phyloP scores from a whole-genome alignment of 1,140 invertebrate species.

The Centruroides sculpturatus region DNA sequence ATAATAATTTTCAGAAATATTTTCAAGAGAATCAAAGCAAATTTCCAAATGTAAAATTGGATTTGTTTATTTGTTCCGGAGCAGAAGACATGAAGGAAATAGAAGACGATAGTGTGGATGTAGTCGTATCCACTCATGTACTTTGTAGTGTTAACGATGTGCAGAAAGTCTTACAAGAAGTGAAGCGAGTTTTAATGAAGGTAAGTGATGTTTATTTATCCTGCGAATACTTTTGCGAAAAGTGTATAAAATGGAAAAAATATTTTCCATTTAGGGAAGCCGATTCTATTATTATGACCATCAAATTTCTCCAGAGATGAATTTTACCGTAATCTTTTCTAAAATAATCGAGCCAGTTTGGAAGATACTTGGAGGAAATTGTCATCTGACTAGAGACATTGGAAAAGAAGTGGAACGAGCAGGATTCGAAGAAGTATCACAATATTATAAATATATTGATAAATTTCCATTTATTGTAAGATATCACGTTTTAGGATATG shows the following conservation, averaged over 20 bases:
- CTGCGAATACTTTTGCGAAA: too few species aligned
- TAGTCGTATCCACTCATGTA: slow-evolving; percentile 24
- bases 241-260: too few species aligned
- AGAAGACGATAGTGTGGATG: slow-evolving; percentile 22
- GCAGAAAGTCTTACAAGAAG: slow-evolving; percentile 20
- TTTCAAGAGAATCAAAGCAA: too few species aligned
- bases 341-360: background rate
- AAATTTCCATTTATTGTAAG: background rate
- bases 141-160: slow-evolving; percentile 23
- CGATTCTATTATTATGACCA: too few species aligned
- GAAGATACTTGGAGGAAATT: slow-evolving; percentile 1
- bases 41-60: too few species aligned
- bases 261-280: too few species aligned
- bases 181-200: slow-evolving; percentile 24
- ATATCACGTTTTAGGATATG: background rate
- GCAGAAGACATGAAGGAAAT: slow-evolving; percentile 24
- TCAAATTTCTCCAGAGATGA: too few species aligned
- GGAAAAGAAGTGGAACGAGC: background rate
- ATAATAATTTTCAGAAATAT: too few species aligned
- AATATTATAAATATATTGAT: background rate
- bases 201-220: slow-evolving; percentile 14
- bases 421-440: background rate
- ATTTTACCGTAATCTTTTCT: too few species aligned
- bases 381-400: background rate
- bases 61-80: too few species aligned